Conservation (phyloP, 1,140 invertebrate species). For the Phymorhynchus buccinoides region DNA sequence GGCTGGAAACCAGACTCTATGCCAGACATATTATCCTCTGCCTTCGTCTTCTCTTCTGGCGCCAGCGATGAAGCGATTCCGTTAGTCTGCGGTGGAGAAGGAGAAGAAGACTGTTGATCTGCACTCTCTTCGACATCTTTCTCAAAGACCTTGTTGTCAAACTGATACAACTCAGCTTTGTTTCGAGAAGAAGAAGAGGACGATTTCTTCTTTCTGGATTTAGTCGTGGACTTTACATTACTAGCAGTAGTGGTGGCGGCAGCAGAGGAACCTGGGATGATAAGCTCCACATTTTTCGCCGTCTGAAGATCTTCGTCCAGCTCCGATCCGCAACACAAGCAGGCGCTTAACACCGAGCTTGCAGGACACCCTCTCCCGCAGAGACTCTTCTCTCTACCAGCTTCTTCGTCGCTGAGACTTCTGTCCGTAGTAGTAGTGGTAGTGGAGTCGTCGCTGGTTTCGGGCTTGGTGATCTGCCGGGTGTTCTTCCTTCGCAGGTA, state of each 20-base stretch:
- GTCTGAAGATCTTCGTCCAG: background rate
- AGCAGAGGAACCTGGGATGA: background rate
- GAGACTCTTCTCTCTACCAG: background rate
- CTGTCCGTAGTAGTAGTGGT: background rate
- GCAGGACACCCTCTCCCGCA: background rate
- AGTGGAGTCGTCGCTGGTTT: background rate
- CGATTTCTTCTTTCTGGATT: no score
- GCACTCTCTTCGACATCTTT: background rate
- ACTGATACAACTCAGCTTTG: background rate
- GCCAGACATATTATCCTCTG: no score
- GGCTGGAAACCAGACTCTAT: no score
- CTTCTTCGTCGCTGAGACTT: background rate
- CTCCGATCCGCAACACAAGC: background rate
- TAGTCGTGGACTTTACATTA: no score
- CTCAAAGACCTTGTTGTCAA: background rate
- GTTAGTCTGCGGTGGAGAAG: no score
- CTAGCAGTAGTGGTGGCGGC: background rate
- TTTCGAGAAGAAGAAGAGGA: no score
- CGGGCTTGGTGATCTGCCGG: background rate
- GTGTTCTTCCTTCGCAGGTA: background rate
- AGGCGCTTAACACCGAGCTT: background rate
- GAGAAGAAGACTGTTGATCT: no score
- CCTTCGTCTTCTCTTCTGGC: no score
- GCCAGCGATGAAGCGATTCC: no score
- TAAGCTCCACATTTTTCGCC: background rate